A percentile compares a stretch with the other conserved stretches of the same genome.
phyloP scores from a whole-genome alignment of 2,113 vertebrate species.

The Oxygymnocypris stewartii region DNA sequence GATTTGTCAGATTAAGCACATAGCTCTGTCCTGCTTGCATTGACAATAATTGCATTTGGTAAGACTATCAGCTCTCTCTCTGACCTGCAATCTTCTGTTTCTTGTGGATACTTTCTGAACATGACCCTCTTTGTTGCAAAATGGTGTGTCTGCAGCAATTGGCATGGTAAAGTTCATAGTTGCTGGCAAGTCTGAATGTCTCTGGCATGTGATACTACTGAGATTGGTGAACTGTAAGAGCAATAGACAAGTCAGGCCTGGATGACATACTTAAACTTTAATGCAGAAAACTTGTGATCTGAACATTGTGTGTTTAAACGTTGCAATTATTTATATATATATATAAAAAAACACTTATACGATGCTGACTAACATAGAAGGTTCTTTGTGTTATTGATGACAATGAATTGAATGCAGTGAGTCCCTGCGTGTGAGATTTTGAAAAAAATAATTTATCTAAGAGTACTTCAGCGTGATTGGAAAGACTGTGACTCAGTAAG shows the following conservation, averaged over 20 bases:
- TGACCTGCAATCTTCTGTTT: neutral
- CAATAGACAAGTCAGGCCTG: conserved; percentile 7
- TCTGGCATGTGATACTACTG: neutral
- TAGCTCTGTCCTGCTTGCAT: neutral
- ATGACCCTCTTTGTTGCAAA: neutral
- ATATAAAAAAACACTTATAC: neutral
- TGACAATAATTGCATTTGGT: neutral
- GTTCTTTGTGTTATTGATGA: conserved; percentile 28
- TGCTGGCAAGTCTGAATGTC: neutral
- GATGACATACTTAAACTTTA: neutral
- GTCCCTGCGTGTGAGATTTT: neutral
- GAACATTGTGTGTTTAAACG: neutral
- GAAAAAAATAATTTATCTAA: conserved; percentile 2
- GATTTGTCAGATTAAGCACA: neutral
- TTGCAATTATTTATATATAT: conserved; percentile 1
- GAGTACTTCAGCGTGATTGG: neutral
- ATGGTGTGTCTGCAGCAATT: neutral
- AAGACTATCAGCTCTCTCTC: neutral
- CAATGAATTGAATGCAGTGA: conserved; percentile 18
- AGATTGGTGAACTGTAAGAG: conserved; percentile 4
- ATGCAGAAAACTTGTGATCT: neutral
- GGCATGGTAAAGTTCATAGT: conserved; percentile 5
- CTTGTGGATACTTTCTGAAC: neutral
- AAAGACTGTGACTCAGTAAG: conserved; percentile 29
- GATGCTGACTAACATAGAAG: conserved; percentile 7